Base-by-base conservation (phyloP, 2,113 vertebrate genomes). In the Oenanthe melanoleuca region DNA sequence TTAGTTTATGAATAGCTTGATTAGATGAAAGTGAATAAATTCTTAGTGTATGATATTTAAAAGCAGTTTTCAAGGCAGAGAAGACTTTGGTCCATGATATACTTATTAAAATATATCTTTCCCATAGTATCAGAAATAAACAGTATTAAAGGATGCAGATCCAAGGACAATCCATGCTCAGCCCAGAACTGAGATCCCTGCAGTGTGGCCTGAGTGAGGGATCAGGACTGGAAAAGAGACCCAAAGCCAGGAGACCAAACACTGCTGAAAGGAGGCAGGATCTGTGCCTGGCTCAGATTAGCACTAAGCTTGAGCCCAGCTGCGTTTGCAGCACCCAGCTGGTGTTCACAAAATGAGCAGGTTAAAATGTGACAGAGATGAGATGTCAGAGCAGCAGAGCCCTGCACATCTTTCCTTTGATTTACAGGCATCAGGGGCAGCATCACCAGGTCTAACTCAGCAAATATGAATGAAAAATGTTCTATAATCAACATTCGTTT, bases 301-400 rank as follows among this genome's bases (percentile, higher is more conserved):
- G 42, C 75, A 57, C 64, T 2, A 6, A 78, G 44, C 28, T 37
- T 34, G 38, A 1, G 2, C 37, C 74, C 84, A 66, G 73, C 78
- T 82, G 66, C 0, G 1, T 6, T 87, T 63, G 87, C 77, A 82
- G 86, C 63, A 65, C 1, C 2, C 73, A 80, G 63, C 78, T 6
- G 2, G 24, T 71, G 79, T 86, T 96, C 94, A 86, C 92, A 88
- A 88, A 77, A 86, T 45, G 82, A 92, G 31, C 75, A 94, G 93
- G 96, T 92, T 94, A 94, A 84, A 95, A 96, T 88, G 72, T 81
- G 90, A n/a, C 2, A 60, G 49, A 57, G 53, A 88, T 37, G 82
- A 86, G 40, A 57, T 95, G 90, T 86, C 86, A 95, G 52, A 83
- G 64, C 65, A 74, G 57, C 4, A 2, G 40, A 93, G 29, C 65